Evolutionary conservation across 2,888 invertebrate genomes (phyloP).

Genomic region (Caenorhabditis becei): DNA sequence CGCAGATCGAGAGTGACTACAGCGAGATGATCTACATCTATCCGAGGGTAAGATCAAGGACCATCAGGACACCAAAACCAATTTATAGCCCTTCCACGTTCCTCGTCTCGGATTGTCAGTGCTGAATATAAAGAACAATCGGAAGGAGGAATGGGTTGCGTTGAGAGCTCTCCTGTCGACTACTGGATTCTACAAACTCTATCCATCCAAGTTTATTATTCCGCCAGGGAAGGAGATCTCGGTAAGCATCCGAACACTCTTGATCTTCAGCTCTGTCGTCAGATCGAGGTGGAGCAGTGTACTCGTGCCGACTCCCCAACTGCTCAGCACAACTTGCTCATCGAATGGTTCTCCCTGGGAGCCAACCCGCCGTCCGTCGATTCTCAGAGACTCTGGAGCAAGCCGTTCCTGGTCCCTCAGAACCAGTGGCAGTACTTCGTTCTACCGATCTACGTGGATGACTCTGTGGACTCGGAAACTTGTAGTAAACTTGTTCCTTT

Average conservation of each 20-base stretch:
- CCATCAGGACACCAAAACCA: too few species aligned
- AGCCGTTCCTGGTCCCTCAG: constrained; percentile 46
- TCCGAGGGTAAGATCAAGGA: constrained; percentile 28
- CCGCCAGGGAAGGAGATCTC: constrained; percentile 59
- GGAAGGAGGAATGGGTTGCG: constrained; percentile 41
- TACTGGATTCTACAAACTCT: constrained; percentile 58
- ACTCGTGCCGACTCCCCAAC: constrained; percentile 22
- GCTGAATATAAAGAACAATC: constrained; percentile 43
- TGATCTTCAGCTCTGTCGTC: background rate
- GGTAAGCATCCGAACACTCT: constrained; percentile 3
- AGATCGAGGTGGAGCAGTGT: constrained; percentile 50
- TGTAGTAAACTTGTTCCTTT: background rate
- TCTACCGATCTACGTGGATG: constrained; percentile 55
- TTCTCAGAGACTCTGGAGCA: constrained; percentile 40
- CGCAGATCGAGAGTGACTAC: constrained; percentile 46
- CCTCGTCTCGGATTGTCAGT: constrained; percentile 34
- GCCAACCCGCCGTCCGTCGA: constrained; percentile 29
- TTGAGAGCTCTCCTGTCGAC: constrained; percentile 49
- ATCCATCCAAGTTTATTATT: constrained; percentile 57
- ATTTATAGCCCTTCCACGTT: constrained; percentile 49
- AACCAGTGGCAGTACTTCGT: constrained; percentile 51
- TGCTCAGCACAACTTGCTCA: constrained; percentile 37
- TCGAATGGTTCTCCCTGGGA: constrained; percentile 51
- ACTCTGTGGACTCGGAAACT: constrained; percentile 11
- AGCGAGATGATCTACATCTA: constrained; percentile 40